Percentiles rank a stretch among this genome's conserved stretches.
These are phyloP conservation scores for Mobula birostris DNA, from an alignment of 2,113 vertebrate genomes.

Conservation along the genomic window DNA sequence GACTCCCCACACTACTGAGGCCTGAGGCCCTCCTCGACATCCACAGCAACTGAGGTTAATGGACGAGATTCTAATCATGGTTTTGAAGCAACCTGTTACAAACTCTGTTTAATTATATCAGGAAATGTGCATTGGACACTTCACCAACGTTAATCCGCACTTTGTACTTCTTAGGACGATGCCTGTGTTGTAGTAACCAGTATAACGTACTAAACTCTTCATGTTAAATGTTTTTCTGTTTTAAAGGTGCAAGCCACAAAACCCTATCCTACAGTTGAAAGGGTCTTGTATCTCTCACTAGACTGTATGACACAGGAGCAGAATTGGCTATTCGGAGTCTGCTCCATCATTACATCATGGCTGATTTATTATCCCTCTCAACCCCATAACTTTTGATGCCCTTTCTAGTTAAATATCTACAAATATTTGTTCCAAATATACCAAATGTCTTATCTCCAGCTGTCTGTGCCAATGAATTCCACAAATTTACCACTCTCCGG, in stretches of 20 bases:
- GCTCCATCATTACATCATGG: too few species aligned
- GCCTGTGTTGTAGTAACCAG: neutral
- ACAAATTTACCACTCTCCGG: too few species aligned
- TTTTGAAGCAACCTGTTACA: neutral
- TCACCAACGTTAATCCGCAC: neutral
- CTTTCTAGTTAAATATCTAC: too few species aligned
- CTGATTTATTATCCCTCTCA: too few species aligned
- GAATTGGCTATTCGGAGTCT: too few species aligned
- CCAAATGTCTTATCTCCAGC: too few species aligned
- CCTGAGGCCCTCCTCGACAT: neutral
- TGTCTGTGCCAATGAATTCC: too few species aligned
- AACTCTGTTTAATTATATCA: neutral
- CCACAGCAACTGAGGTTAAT: neutral
- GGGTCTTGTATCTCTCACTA: neutral
- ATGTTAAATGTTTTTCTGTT: neutral
- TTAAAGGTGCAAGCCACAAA: neutral
- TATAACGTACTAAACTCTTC: neutral
- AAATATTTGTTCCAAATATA: too few species aligned
- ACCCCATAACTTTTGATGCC: too few species aligned
- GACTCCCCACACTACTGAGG: neutral
- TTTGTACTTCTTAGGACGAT: neutral
- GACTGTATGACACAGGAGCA: too few species aligned
- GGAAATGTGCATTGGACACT: neutral
- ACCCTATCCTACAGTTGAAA: neutral
- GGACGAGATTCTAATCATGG: neutral